A percentile compares a stretch with the other conserved stretches of the same genome.
Evolutionary conservation across 1,140 invertebrate species (phyloP).

Genomic region (Scaptomyza pallida): DNA sequence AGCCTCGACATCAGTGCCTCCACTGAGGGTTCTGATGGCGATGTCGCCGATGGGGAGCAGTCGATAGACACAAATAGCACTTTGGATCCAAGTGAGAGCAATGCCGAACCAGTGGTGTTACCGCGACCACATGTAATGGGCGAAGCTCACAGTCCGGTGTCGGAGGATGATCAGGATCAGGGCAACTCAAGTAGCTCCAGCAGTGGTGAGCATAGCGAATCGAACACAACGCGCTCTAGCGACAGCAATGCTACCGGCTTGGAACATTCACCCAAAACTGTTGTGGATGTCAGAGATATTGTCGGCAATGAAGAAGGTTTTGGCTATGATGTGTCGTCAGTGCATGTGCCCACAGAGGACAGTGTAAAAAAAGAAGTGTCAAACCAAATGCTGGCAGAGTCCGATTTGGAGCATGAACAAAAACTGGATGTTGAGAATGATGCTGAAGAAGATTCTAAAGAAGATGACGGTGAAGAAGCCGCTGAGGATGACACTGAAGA

Average conservation of each 20-base stretch:
- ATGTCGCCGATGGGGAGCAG: background rate
- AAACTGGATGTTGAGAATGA: background rate
- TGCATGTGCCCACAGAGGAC: background rate
- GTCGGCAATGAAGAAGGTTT: background rate
- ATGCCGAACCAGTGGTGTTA: background rate
- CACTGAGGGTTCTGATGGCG: slow-evolving; percentile 39
- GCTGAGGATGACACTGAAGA: no score
- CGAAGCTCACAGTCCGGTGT: slow-evolving; percentile 34
- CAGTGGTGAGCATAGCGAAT: slow-evolving; percentile 20
- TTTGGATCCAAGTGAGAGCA: background rate
- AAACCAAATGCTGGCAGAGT: background rate
- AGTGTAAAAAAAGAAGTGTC: background rate
- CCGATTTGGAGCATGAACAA: background rate
- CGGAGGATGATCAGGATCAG: slow-evolving; percentile 30
- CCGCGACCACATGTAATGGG: background rate
- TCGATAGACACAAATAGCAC: slow-evolving; percentile 2
- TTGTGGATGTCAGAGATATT: slow-evolving; percentile 32
- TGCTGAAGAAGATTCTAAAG: background rate
- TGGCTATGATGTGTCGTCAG: background rate
- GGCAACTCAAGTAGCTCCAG: slow-evolving; percentile 19
- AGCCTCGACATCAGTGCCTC: slow-evolving; percentile 56
- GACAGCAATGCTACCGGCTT: slow-evolving; percentile 23
- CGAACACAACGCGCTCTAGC: slow-evolving; percentile 13
- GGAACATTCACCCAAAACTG: slow-evolving; percentile 41
- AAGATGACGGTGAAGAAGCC: no score